Evolutionary conservation across 2,797 vertebrate genomes (phyloP).

Genomic region (Mastacembelus armatus): DNA sequence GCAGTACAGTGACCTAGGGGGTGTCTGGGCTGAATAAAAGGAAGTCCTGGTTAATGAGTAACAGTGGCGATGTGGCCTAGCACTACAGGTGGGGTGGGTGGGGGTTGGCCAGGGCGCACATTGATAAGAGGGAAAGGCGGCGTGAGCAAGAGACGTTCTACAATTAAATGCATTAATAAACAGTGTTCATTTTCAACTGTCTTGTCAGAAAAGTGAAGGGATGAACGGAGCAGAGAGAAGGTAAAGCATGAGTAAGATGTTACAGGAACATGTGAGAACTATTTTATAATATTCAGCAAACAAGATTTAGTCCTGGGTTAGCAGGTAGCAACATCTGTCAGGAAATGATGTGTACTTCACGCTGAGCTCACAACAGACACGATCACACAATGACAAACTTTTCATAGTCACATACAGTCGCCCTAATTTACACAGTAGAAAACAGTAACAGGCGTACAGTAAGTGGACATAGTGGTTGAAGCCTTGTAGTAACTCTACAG

Average conservation of each 20-base stretch:
- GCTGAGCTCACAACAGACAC: not conserved
- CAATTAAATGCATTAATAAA: not conserved
- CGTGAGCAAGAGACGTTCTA: conserved; percentile 17
- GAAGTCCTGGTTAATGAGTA: conserved; percentile 88
- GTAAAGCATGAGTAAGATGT: not conserved
- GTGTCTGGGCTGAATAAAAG: conserved; percentile 83
- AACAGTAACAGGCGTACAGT: too few relatives aligned
- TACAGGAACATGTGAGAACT: not conserved
- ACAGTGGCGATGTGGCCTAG: conserved; percentile 75
- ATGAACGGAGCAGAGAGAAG: not conserved
- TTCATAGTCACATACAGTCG: not conserved
- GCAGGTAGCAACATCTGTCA: not conserved
- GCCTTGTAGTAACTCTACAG: too few relatives aligned
- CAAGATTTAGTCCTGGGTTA: not conserved
- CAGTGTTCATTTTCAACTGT: not conserved
- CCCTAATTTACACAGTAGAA: too few relatives aligned
- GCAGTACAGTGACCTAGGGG: conserved; percentile 77
- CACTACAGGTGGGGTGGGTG: conserved; percentile 80
- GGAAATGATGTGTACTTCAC: not conserved
- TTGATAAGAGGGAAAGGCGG: conserved; percentile 72
- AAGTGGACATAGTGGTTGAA: too few relatives aligned
- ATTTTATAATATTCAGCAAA: not conserved
- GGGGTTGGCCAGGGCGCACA: conserved; percentile 58
- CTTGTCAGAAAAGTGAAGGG: not conserved
- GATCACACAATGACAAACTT: not conserved